Percentiles rank a stretch among this genome's conserved stretches.
Conservation (phyloP, 2,113 vertebrate species). For the Pyrgilauda ruficollis region DNA sequence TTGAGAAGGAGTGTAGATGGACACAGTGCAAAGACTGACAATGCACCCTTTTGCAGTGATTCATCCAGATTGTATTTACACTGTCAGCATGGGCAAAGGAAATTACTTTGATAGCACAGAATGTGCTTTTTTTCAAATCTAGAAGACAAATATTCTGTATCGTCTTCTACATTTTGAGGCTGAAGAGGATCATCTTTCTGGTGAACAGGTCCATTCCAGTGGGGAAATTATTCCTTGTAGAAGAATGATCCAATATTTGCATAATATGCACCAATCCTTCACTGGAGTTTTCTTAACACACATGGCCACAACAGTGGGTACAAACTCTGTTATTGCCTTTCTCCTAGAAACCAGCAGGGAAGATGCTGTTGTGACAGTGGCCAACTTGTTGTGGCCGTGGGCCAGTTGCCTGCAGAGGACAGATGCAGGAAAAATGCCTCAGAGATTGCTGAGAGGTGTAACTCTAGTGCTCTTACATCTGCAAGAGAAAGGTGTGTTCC, state of each 20-base stretch:
- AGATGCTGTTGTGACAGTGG: neutral
- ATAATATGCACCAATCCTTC: neutral
- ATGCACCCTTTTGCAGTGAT: neutral
- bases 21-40: neutral
- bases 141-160: neutral
- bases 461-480: neutral
- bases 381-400: neutral
- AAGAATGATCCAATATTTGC: neutral
- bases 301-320: neutral
- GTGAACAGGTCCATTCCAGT: neutral
- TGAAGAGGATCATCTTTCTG: neutral
- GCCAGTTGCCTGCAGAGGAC: constrained; percentile 17
- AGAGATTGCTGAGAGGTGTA: neutral
- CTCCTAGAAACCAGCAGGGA: neutral
- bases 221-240: neutral
- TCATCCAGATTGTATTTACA: neutral
- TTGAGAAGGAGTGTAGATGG: neutral
- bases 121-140: neutral
- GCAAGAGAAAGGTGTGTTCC: constrained; percentile 31
- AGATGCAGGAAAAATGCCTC: neutral
- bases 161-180: neutral
- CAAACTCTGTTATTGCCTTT: neutral
- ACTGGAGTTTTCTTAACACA: neutral
- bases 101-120: neutral
- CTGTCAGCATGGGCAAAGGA: neutral